Percentiles rank a stretch among this genome's conserved stretches.
Evolutionary conservation across 2,888 invertebrate genomes (phyloP).

Genomic region (Drosophila eohydei): DNA sequence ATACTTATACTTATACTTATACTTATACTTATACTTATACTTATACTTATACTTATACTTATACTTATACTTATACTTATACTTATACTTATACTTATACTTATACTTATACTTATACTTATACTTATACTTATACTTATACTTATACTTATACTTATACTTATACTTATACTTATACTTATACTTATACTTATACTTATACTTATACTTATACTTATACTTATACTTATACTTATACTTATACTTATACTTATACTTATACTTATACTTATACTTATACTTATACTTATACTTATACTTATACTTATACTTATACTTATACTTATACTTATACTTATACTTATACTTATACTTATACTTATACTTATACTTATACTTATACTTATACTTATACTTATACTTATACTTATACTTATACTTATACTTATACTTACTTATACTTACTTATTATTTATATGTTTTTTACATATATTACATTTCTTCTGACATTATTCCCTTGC

Average conservation of each 20-base stretch:
- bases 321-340: not conserved
- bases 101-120: no score
- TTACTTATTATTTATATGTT: not conserved
- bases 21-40: constrained; percentile 1
- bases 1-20: constrained; percentile 9
- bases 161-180: not conserved
- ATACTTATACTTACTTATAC: not conserved
- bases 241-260: no score
- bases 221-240: not conserved
- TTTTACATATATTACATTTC: not conserved
- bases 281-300: no score
- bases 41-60: not conserved
- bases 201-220: no score
- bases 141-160: no score
- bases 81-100: not conserved
- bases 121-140: no score
- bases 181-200: not conserved
- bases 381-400: no score
- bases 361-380: no score
- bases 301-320: not conserved
- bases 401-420: no score
- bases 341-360: no score
- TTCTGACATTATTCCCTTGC: not conserved
- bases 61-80: not conserved
- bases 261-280: no score